Evolutionary conservation across 1,140 invertebrate species (phyloP).

Genomic region (Tetraneura akinire): DNA sequence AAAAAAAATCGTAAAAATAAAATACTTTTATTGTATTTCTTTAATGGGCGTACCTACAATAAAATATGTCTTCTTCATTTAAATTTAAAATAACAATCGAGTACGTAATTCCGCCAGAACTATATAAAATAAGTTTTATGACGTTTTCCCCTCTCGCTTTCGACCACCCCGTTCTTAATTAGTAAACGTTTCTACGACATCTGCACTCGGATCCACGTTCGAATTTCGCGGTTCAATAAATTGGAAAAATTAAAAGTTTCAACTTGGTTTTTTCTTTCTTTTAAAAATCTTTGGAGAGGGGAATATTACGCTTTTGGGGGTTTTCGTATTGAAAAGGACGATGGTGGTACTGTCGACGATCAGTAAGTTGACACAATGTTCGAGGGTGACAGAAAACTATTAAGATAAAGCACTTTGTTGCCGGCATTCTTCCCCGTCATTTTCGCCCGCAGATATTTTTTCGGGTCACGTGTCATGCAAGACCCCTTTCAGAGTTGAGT

Average conservation of each 20-base stretch:
- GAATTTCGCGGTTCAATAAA: conserved; percentile 24
- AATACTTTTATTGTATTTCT: too few relatives aligned
- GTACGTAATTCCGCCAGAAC: neutral
- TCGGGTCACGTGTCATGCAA: conserved; percentile 27
- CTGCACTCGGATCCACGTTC: conserved; percentile 12
- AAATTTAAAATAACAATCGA: neutral
- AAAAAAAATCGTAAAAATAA: too few relatives aligned
- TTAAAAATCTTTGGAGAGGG: neutral
- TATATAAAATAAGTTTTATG: neutral
- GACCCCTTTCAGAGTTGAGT: neutral
- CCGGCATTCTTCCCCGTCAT: neutral
- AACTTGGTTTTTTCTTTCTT: neutral
- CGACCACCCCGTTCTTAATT: conserved; percentile 18
- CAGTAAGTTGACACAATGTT: conserved; percentile 36
- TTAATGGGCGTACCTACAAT: too few relatives aligned
- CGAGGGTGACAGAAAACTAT: conserved; percentile 44
- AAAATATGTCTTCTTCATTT: too few relatives aligned
- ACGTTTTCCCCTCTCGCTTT: neutral
- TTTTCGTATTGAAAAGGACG: neutral
- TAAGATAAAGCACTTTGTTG: conserved; percentile 38
- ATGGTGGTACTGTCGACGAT: neutral
- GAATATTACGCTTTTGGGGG: neutral
- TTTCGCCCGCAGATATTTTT: neutral
- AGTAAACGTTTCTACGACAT: conserved; percentile 25
- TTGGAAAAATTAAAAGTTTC: conserved; percentile 28